Conservation (phyloP, 1,140 invertebrate species). For the Zaprionus lachaisei region DNA sequence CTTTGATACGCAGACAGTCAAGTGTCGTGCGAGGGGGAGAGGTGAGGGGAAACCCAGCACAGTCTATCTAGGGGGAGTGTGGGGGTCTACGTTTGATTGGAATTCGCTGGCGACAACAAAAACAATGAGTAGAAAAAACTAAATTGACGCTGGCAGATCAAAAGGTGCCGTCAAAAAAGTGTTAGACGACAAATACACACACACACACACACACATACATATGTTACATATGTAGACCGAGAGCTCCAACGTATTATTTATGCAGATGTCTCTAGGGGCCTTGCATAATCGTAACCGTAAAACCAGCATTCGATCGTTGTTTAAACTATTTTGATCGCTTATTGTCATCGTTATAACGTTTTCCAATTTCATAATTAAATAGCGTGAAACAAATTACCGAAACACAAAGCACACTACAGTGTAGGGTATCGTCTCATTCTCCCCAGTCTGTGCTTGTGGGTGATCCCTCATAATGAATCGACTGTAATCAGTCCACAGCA, state of each 20-base stretch:
- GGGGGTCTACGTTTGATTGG: slow-evolving; percentile 45
- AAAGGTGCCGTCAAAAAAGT: slow-evolving; percentile 50
- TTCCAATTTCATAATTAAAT: slow-evolving; percentile 35
- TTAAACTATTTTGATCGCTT: slow-evolving; percentile 51
- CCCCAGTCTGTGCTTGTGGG: slow-evolving; percentile 16
- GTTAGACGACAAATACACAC: slow-evolving; percentile 46
- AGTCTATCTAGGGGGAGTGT: neutral
- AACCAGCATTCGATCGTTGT: slow-evolving; percentile 23
- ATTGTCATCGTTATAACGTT: slow-evolving; percentile 40
- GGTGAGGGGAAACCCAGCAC: no score
- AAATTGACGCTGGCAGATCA: slow-evolving; percentile 54
- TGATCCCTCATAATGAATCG: slow-evolving; percentile 35
- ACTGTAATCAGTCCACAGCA: slow-evolving; percentile 28
- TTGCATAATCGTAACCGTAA: slow-evolving; percentile 38
- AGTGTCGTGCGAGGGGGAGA: slow-evolving; percentile 12
- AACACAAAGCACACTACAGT: slow-evolving; percentile 6
- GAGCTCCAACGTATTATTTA: slow-evolving; percentile 40
- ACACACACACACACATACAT: no score
- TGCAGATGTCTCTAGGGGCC: slow-evolving; percentile 46
- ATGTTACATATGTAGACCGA: neutral
- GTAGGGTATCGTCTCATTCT: neutral
- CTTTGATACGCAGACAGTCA: slow-evolving; percentile 38
- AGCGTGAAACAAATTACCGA: slow-evolving; percentile 39
- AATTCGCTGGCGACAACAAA: slow-evolving; percentile 39
- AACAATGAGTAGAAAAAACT: slow-evolving; percentile 26